phyloP scores from a whole-genome alignment of 2,888 invertebrate species.

The Andricus quercusramuli region DNA sequence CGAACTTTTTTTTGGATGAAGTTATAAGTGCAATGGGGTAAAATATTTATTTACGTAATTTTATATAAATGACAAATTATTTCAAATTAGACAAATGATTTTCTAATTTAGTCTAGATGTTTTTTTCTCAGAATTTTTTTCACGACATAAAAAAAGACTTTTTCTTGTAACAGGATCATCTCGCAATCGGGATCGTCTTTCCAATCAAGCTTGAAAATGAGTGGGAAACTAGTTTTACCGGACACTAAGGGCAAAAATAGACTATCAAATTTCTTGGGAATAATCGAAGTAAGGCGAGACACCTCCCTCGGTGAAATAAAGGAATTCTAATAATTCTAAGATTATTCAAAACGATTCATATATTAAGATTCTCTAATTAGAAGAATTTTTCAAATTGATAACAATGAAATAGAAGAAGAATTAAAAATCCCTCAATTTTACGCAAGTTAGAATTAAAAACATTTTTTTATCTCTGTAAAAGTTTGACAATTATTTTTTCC shows the following conservation, averaged over 20 bases:
- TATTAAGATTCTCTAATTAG: not conserved
- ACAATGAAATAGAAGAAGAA: too few species aligned
- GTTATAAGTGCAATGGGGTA: too few species aligned
- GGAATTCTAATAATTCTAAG: not conserved
- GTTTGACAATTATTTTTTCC: too few species aligned
- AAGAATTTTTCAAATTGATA: not conserved
- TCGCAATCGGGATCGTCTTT: constrained; percentile 64
- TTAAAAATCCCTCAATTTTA: too few species aligned
- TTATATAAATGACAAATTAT: too few species aligned
- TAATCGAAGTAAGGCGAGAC: constrained; percentile 58
- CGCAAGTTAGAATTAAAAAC: too few species aligned
- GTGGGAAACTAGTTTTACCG: constrained; percentile 47
- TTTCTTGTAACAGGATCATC: not conserved
- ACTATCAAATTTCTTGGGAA: constrained; percentile 53
- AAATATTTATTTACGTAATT: too few species aligned
- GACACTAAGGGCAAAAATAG: constrained; percentile 58
- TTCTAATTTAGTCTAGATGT: too few species aligned
- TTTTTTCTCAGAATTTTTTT: too few species aligned
- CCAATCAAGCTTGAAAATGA: constrained; percentile 64
- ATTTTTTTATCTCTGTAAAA: too few species aligned
- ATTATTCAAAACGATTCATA: not conserved
- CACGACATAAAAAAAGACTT: not conserved
- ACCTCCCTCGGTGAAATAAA: constrained; percentile 14
- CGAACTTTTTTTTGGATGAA: too few species aligned
- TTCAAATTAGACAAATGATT: too few species aligned